These are phyloP conservation scores for Zele albiditarsus DNA, from an alignment of 2,888 invertebrate genomes.

Conservation along the genomic window DNA sequence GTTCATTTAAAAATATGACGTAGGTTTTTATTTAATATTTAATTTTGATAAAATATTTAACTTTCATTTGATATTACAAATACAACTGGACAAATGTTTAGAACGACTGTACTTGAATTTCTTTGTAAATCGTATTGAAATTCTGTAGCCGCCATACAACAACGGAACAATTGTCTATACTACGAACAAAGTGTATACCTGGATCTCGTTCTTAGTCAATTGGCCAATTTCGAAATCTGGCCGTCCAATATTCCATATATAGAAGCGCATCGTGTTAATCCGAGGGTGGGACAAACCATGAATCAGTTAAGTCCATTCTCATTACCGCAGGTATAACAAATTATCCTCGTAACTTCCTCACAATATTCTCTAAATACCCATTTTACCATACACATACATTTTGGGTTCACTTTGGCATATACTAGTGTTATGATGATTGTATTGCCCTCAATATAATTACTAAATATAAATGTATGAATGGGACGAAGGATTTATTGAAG, in stretches of 20 bases:
- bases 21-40: no score
- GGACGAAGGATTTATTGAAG: neutral
- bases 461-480: neutral
- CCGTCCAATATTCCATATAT: neutral
- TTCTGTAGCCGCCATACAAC: neutral
- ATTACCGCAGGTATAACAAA: slow-evolving; percentile 19
- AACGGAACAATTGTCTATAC: neutral
- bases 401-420: neutral
- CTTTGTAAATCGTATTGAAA: neutral
- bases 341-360: neutral
- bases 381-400: neutral
- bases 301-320: neutral
- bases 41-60: no score
- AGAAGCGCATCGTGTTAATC: neutral
- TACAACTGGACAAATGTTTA: no score
- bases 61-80: no score
- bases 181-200: neutral
- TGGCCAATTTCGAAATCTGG: neutral
- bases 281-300: neutral
- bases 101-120: neutral
- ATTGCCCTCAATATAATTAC: neutral
- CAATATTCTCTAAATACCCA: neutral
- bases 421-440: neutral
- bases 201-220: neutral
- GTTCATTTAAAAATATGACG: no score